A percentile compares a stretch with the other conserved stretches of the same genome.
Conservation (phyloP, 64 coral and sea anemone species). For the Montipora capricornis region DNA sequence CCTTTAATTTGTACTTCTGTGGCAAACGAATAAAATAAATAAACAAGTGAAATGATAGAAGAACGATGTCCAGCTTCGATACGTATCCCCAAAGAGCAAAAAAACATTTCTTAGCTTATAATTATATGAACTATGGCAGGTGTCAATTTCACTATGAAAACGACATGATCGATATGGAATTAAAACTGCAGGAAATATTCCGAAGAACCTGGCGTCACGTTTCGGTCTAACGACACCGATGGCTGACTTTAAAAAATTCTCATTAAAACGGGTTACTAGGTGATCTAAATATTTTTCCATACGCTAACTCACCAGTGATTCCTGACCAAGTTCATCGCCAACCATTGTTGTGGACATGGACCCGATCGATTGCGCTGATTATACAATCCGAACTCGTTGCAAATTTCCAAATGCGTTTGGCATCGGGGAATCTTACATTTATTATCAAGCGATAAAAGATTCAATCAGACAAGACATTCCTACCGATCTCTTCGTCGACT, state of each 20-base stretch:
- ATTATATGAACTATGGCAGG: neutral
- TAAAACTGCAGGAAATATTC: neutral
- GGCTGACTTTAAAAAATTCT: neutral
- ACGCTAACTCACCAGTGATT: neutral
- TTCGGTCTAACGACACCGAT: neutral
- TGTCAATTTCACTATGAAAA: slow-evolving; percentile 10
- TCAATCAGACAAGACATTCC: neutral
- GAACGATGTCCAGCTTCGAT: too few relatives aligned
- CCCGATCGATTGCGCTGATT: neutral
- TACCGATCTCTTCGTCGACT: too few relatives aligned
- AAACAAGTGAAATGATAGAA: too few relatives aligned
- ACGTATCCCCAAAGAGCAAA: too few relatives aligned
- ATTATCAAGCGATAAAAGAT: neutral
- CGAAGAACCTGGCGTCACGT: neutral
- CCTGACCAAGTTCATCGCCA: slow-evolving; percentile 22
- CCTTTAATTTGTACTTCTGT: too few relatives aligned
- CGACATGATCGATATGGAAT: neutral
- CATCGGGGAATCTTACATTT: neutral
- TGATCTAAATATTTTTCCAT: neutral
- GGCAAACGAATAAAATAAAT: too few relatives aligned
- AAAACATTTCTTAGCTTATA: neutral
- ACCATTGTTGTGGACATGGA: slow-evolving; percentile 36
- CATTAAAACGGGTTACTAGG: neutral
- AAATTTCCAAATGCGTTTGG: neutral
- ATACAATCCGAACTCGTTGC: neutral